phyloP scores from a whole-genome alignment of 2,113 vertebrate genomes.

The Stictonetta naevosa region DNA sequence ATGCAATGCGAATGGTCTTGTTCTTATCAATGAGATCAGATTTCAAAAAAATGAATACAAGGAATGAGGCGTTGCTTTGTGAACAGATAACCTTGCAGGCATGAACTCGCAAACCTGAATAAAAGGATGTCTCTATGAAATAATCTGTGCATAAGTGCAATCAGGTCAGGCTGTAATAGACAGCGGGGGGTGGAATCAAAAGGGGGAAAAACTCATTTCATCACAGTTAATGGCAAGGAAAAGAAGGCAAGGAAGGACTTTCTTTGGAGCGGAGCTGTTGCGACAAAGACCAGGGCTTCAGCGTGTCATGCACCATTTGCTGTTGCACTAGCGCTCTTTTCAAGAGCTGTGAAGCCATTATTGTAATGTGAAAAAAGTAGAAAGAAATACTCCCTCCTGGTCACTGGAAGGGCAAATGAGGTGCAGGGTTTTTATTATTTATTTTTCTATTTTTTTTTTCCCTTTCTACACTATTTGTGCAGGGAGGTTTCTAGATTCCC shows the following conservation, averaged over 20 bases:
- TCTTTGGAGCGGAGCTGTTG: conserved; percentile 80
- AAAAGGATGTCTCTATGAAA: conserved; percentile 78
- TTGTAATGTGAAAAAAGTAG: conserved; percentile 82
- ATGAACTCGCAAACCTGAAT: conserved; percentile 76
- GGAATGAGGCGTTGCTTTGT: conserved; percentile 69
- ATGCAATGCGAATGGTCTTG: conserved; percentile 66
- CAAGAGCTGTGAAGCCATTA: conserved; percentile 82
- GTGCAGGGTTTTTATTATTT: conserved; percentile 59
- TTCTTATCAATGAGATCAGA: conserved; percentile 80
- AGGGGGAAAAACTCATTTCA: conserved; percentile 84
- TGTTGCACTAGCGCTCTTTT: conserved; percentile 76
- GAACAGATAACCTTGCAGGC: conserved; percentile 83
- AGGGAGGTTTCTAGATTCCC: conserved; percentile 73
- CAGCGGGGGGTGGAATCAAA: conserved; percentile 77
- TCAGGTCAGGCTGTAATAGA: conserved; percentile 79
- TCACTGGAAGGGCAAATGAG: conserved; percentile 90
- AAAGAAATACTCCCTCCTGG: conserved; percentile 85
- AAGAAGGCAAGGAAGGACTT: conserved; percentile 84
- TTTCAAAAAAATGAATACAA: conserved; percentile 72
- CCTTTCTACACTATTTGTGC: conserved; percentile 34
- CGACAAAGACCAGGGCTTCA: conserved; percentile 78
- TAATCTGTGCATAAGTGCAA: conserved; percentile 80
- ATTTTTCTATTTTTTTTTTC: rapidly evolving
- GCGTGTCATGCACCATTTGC: conserved; percentile 85
- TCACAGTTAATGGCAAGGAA: conserved; percentile 87